Base-by-base conservation (phyloP, 2,797 vertebrate genomes). In the Discoglossus pictus region DNA sequence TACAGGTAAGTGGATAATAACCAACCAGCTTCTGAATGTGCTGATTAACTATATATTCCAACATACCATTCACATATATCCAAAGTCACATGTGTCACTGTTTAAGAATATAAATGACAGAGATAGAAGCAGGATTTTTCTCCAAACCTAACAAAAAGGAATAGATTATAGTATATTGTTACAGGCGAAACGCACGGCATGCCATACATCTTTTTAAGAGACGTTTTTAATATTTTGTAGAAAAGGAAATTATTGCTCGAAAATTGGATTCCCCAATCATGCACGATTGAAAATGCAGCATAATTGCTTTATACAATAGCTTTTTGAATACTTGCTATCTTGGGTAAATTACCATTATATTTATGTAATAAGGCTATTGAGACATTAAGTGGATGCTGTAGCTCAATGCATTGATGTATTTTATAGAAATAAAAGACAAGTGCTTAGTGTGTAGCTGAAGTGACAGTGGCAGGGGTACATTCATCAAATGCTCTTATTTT, bases 1-100 rank as follows among this genome's bases (percentile, higher is more conserved):
- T 40, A 92, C 90, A 80, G 86, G 97, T 96, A 74, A 70, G 65
- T 68, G 5, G 52, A 72, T 35, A 10, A 31, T 47, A 31, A 31
- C n/a, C 24, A 7, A 53, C 35, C 27, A 12, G 15, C 35, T 11
- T 20, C 50, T 53, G 10, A 7, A 7, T 53, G 27, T 18, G 31
- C 15, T 53, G 15, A 35, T 35, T 35, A 53, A 34, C 35, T 34
- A 16, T 52, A 10, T 18, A 34, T n/a, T 25, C 4, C 4, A 31
- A 31, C 8, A n/a, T n/a, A n/a, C n/a, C n/a, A n/a, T n/a, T n/a
- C n/a, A n/a, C n/a, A n/a, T n/a, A n/a, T n/a, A n/a, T n/a, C n/a
- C n/a, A n/a, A n/a, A n/a, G n/a, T n/a, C n/a, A n/a, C n/a, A n/a
- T n/a, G n/a, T n/a, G n/a, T n/a, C n/a, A n/a, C n/a, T n/a, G n/a